phyloP scores from a whole-genome alignment of 2,888 invertebrate genomes.

The Miltochrista miniata region DNA sequence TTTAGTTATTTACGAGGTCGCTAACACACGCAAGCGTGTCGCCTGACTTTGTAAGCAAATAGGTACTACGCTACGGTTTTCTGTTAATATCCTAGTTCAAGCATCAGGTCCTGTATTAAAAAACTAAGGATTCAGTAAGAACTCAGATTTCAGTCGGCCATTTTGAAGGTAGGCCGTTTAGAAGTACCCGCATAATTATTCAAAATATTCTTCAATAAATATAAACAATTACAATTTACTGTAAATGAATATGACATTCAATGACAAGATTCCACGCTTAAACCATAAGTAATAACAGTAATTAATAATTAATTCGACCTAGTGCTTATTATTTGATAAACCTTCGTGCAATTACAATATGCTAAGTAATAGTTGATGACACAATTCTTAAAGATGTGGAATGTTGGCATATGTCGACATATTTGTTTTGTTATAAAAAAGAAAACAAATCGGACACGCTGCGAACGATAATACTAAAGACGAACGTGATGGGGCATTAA shows the following conservation, averaged over 20 bases:
- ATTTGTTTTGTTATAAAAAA: slow-evolving; percentile 64
- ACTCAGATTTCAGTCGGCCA: too few species aligned
- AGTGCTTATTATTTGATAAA: slow-evolving; percentile 6
- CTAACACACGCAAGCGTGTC: too few species aligned
- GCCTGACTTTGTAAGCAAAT: too few species aligned
- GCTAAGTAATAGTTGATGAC: slow-evolving; percentile 46
- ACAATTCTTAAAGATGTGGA: slow-evolving; percentile 46
- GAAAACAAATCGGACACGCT: slow-evolving; percentile 61
- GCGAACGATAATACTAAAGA: slow-evolving; percentile 58
- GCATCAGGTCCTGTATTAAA: too few species aligned
- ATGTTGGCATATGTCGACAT: slow-evolving; percentile 43
- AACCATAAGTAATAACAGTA: background rate
- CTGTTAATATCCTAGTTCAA: too few species aligned
- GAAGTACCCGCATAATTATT: too few species aligned
- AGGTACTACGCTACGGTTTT: too few species aligned
- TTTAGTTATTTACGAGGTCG: too few species aligned
- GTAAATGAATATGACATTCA: background rate
- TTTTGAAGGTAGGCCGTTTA: too few species aligned
- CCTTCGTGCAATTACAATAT: slow-evolving; percentile 37
- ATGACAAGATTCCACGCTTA: background rate
- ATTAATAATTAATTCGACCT: background rate
- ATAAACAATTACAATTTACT: background rate
- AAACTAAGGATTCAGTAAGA: too few species aligned
- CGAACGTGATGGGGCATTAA: slow-evolving; percentile 74
- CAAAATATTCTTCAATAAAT: background rate